phyloP scores from a whole-genome alignment of 2,797 vertebrate genomes.

The Acanthornis magna region DNA sequence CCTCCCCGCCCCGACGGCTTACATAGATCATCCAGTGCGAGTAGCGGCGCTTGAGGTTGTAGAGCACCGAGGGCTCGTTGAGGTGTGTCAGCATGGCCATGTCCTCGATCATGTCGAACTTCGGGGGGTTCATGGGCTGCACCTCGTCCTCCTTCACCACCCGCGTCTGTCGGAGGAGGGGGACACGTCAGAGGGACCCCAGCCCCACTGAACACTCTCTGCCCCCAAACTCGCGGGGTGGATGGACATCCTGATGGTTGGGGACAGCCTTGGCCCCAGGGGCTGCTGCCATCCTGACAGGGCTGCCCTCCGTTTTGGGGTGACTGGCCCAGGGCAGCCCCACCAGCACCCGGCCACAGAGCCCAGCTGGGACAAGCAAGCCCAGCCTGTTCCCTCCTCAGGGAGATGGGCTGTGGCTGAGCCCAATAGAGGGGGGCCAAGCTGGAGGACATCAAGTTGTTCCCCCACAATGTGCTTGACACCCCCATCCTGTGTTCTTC shows the following conservation, averaged over 20 bases:
- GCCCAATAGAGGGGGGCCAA: background rate
- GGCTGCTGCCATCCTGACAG: background rate
- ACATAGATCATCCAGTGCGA: slow-evolving; percentile 96
- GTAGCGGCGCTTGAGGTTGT: slow-evolving; percentile 88
- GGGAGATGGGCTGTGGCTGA: background rate
- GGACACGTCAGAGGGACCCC: accelerated
- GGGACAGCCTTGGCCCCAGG: accelerated
- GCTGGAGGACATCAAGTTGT: background rate
- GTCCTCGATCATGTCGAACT: slow-evolving; percentile 93
- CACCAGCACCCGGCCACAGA: background rate
- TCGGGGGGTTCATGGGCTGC: slow-evolving; percentile 89
- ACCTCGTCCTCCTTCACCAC: slow-evolving; percentile 82
- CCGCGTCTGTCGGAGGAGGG: slow-evolving; percentile 70
- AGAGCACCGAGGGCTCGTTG: slow-evolving; percentile 88
- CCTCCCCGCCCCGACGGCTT: slow-evolving; percentile 26
- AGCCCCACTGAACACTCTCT: accelerated
- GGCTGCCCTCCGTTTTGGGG: accelerated
- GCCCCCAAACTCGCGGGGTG: accelerated
- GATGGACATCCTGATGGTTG: background rate
- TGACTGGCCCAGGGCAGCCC: background rate
- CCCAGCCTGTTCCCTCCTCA: background rate
- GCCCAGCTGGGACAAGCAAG: background rate
- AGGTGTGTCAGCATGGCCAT: slow-evolving; percentile 93
- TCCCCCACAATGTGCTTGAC: background rate
- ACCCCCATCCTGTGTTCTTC: background rate